Evolutionary conservation across 2,113 vertebrate species (phyloP), one percentile per base, ranked within the genome.

Genomic region (Amblyopsis rosae): DNA sequence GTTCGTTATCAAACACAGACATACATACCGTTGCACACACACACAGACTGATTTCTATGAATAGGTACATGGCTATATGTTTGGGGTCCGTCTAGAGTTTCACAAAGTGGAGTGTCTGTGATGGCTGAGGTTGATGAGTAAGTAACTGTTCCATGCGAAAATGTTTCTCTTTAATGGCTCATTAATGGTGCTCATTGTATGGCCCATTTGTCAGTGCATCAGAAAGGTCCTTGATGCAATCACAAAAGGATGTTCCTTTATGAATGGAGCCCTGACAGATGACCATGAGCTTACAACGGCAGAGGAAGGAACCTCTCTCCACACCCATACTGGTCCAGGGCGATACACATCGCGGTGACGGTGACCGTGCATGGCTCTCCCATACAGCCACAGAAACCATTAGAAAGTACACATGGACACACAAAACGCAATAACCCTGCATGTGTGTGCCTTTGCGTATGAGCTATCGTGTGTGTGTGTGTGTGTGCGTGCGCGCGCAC

Each of bases 181-280:
- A 80, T 80, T 92, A 87, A 89, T 87, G 83, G 89, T 58, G 73
- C 53, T 81, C 86, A 85, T 80, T 85, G 82, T 85, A 57, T 62
- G 19, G 13, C 69, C 65, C 80, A 56, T 86, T 85, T 83, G 85
- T 88, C 89, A 86, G 71, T 84, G 77, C 66, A 51, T 69, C 1
- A 17, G 76, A 82, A 79, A 77, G 83, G 80, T 83, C 84, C 82
- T 82, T 84, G 87, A 88, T 86, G 82, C 83, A 90, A 88, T 93
- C 87, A 92, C 86, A 91, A 83, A 89, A 82, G 89, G 83, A 88
- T 83, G 79, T 86, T 86, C 73, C 54, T 70, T 70, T 79, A 79
- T 90, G 91, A 92, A 88, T 85, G 86, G 84, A 62, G 41, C 80
- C 65, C 88, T 89, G 87, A 86, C 73, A 81, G 88, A 86, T 72